Evolutionary conservation across 2,888 invertebrate species (phyloP), one percentile per base, ranked within the genome.

Genomic region (Lycaena phlaeas): DNA sequence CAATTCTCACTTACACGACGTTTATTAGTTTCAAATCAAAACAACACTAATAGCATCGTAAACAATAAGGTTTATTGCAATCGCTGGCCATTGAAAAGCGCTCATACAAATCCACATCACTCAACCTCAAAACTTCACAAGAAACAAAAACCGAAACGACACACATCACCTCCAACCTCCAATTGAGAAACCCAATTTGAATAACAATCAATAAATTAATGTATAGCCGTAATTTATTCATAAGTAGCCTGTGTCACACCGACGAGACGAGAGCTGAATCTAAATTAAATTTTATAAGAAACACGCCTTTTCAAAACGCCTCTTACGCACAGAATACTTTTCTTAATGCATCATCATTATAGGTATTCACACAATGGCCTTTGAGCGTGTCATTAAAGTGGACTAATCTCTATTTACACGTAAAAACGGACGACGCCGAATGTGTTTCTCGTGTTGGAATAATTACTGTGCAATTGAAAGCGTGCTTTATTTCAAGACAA

Each of bases 201-300:
- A 84, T 82, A 79, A 84, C 82, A 84, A 84, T 84, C 76, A 81
- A 81, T 84, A 84, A 84, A 82, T 82, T 84, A 82, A 84, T 84
- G 79, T 79, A 74, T 66, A 58, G 50, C 11, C 56, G 62, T 82
- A 78, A 82, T 77, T 62, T 84, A 84, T 82, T 81, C 82, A 75
- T 72, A 73, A 70, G 64, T 67, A 71, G 56, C 62, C 61, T 69
- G 72, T 67, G 72, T 71, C 74, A 73, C 68, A 62, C 56, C 66
- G 68, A 48, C 60, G 69, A 60, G 63, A 81, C 82, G 72, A 68
- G 70, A 49, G 40, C 68, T 73, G 82, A 82, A 84, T 84, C 74
- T 64, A 75, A 82, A 82, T 78, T 66, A 75, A 39, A 79, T 70
- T 81, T 78, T 75, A 77, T 78, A 76, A 75, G 66, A 74, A 72